Evolutionary conservation across 2,888 invertebrate species (phyloP).

Genomic region (Scaptomyza flava): DNA sequence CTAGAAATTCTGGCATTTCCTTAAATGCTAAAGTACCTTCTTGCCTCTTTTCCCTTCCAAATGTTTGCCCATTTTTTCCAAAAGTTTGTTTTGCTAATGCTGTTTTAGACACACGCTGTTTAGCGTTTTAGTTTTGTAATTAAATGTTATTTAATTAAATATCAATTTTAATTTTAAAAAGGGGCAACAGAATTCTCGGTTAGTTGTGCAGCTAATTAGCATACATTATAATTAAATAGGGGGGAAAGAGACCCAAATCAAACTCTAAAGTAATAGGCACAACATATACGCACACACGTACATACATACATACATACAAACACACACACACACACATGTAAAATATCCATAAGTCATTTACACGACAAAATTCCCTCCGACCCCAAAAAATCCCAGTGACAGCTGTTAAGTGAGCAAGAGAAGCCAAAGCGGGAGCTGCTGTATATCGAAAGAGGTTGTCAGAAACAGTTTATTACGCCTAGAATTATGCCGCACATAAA

Average conservation of each 20-base stretch:
- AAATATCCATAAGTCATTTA: conserved; percentile 33
- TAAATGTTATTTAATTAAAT: conserved; percentile 52
- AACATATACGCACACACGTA: conserved; percentile 25
- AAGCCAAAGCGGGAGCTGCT: background rate
- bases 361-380: conserved; percentile 3
- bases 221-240: conserved; percentile 31
- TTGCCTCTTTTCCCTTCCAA: background rate
- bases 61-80: background rate
- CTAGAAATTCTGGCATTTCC: too few species aligned
- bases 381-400: conserved; percentile 16
- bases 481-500: conserved; percentile 76
- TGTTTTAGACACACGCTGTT: conserved; percentile 1
- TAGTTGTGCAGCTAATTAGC: conserved; percentile 59
- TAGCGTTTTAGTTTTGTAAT: conserved; percentile 28
- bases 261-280: conserved; percentile 45
- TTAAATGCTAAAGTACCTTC: background rate
- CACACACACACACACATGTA: conserved; percentile 31
- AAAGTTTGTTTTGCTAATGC: background rate
- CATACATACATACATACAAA: conserved; percentile 23
- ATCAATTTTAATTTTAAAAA: conserved; percentile 42
- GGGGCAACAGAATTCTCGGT: conserved; percentile 33
- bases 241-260: conserved; percentile 49
- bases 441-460: conserved; percentile 56
- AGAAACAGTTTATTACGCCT: conserved; percentile 76
- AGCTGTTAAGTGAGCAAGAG: conserved; percentile 13